Evolutionary conservation across 2,113 vertebrate species (phyloP).

Genomic region (Podocnemis expansa): DNA sequence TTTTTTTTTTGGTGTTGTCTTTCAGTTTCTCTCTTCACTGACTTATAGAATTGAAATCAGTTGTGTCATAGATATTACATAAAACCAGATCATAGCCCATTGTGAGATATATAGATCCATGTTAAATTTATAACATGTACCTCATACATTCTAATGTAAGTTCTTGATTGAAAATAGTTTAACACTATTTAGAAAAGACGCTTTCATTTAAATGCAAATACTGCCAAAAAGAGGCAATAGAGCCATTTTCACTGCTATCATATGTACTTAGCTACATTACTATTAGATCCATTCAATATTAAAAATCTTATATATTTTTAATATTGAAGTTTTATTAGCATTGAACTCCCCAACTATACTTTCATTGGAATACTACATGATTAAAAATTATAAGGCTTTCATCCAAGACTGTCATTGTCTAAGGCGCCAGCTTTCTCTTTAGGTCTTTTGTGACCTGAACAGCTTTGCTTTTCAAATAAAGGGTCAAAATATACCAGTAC

Average conservation of each 20-base stretch:
- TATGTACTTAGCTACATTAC: neutral
- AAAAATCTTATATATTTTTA: neutral
- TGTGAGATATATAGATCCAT: neutral
- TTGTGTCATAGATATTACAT: accelerated
- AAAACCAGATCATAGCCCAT: neutral
- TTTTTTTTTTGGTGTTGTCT: neutral
- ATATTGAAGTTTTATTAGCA: neutral
- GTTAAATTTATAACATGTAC: neutral
- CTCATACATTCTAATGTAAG: neutral
- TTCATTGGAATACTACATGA: neutral
- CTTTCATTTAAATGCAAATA: neutral
- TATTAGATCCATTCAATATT: neutral
- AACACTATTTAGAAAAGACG: neutral
- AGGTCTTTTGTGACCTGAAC: neutral
- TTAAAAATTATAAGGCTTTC: neutral
- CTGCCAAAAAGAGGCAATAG: neutral
- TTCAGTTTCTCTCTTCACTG: neutral
- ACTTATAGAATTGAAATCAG: neutral
- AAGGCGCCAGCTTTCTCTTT: neutral
- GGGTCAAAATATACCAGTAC: neutral
- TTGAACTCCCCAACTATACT: neutral
- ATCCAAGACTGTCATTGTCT: neutral
- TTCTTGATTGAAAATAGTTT: neutral
- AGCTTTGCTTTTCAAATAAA: neutral
- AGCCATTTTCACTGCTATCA: neutral